Conservation (phyloP, 2,113 vertebrate species). For the Pangasianodon hypophthalmus region DNA sequence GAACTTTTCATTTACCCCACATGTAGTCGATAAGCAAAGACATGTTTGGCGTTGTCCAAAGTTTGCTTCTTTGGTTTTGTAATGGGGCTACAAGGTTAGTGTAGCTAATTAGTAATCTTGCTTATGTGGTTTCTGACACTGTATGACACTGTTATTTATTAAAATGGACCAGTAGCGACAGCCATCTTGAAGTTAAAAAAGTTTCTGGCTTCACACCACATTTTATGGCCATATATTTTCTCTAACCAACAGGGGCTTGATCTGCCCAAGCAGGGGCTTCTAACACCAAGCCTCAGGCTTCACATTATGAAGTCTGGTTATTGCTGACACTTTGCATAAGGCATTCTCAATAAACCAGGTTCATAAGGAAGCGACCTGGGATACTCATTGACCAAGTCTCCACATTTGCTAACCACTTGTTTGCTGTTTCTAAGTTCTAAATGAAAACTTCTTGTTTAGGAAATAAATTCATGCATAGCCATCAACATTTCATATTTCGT, state of each 20-base stretch:
- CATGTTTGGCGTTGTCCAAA: background rate
- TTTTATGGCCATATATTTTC: background rate
- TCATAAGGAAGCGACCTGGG: background rate
- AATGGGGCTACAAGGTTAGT: background rate
- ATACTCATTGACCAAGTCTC: too few species aligned
- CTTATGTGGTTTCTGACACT: background rate
- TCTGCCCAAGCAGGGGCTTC: background rate
- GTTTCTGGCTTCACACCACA: background rate
- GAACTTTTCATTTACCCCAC: background rate
- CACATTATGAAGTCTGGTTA: background rate
- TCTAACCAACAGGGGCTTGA: background rate
- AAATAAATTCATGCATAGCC: background rate
- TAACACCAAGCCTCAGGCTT: background rate
- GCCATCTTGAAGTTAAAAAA: background rate
- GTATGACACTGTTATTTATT: background rate
- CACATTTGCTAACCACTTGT: background rate
- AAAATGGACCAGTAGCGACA: background rate
- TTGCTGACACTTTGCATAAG: background rate
- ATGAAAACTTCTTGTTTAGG: background rate
- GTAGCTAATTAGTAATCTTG: background rate
- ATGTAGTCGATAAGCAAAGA: background rate
- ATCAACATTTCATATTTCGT: background rate
- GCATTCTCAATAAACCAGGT: background rate
- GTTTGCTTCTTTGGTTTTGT: background rate
- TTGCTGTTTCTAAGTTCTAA: background rate